phyloP scores from a whole-genome alignment of 2,113 vertebrate genomes.

The Pandion haliaetus region DNA sequence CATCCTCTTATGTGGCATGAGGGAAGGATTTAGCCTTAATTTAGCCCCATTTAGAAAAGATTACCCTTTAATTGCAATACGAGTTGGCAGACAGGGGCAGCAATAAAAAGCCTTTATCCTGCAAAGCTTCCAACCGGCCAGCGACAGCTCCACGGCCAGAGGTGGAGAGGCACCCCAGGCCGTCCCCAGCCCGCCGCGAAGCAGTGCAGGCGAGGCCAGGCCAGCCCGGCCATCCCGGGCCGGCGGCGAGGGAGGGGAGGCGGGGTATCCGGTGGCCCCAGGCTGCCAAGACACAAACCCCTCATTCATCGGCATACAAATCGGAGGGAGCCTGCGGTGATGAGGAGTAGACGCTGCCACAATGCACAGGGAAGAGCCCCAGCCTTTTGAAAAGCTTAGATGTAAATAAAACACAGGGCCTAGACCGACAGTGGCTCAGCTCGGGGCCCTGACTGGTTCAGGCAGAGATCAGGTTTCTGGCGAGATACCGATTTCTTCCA shows the following conservation, averaged over 20 bases:
- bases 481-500: not conserved
- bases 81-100: conserved; percentile 51
- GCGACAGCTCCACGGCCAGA: not conserved
- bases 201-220: no score
- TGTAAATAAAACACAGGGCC: not conserved
- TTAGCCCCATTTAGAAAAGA: conserved; percentile 80
- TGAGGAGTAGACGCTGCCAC: not conserved
- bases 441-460: not conserved
- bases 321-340: not conserved
- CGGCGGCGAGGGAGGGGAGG: not conserved
- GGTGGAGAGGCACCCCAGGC: not conserved
- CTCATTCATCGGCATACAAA: not conserved
- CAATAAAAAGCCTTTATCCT: conserved; percentile 40
- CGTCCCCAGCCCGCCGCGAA: not conserved
- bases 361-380: not conserved
- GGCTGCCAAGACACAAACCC: not conserved
- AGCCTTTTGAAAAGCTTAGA: not conserved
- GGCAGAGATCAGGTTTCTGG: rapidly evolving
- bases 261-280: no score
- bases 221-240: not conserved
- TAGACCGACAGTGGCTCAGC: rapidly evolving
- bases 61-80: conserved; percentile 75
- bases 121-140: not conserved
- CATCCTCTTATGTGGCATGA: conserved; percentile 73
- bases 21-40: conserved; percentile 77